Evolutionary conservation across 2,113 vertebrate species (phyloP), one percentile per base, ranked within the genome.

Genomic region (Microtus richardsoni): DNA sequence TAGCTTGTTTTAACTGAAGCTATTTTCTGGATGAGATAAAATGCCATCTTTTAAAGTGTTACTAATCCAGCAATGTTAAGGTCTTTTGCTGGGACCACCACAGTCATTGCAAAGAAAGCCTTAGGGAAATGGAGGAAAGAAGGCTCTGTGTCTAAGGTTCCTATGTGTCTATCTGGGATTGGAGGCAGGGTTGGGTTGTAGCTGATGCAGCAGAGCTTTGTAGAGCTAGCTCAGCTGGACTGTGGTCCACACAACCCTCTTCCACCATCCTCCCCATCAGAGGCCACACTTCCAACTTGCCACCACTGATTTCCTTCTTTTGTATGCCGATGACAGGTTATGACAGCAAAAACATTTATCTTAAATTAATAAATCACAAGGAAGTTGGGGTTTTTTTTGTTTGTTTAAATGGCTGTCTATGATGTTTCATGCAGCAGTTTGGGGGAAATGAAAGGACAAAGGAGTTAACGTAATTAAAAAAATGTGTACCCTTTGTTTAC

Each of bases 301-400:
- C 66, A 36, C 92, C 94, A 94, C 97, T 0, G 84, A 94, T 97
- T 98, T 96, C 74, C 96, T 96, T 98, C 66, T 97, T 97, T 95
- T 89, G 91, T 91, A 96, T 96, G 5, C 84, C 80, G 95, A 91
- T 97, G 97, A 97, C 97, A 98, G 98, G 88, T 92, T 97, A 95
- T 95, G 97, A 98, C 91, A 98, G 96, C 73, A 97, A 93, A 97
- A 94, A 96, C 97, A 98, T 95, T 98, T 96, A 97, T 94, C 97
- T 97, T 95, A 93, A 98, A 93, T 95, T 97, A 98, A 98, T 97
- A 98, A 97, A 97, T 98, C 97, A 97, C 93, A 96, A 90, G 47
- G 91, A 91, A 79, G 54, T 85, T 91, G 77, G 4, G 41, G 4
- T 44, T 44, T 44, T 39, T 66, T 66, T 7, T 21, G 7, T 58